Base-by-base conservation (phyloP, 2,113 vertebrate species). In the Pica pica region DNA sequence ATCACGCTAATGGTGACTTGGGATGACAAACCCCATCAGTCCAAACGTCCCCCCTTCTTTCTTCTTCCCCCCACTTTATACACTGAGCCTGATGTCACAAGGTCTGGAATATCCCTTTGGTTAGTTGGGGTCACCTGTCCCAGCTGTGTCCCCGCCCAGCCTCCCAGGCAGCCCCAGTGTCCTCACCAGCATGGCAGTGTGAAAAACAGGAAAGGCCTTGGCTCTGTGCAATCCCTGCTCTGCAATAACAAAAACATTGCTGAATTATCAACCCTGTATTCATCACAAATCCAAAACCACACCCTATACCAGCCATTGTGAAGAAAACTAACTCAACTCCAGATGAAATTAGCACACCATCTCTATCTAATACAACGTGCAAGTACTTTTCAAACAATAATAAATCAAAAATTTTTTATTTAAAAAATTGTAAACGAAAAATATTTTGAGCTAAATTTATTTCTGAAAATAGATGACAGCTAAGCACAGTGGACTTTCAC, bases 121-220 rank as follows among this genome's bases (percentile, higher is more conserved):
- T n/a, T 14, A 82, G 14, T 14, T 27, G 26, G 42, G 16, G 9
- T 49, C 18, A 41, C 22, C 64, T 49, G 28, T 49, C 6, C 27
- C 11, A 21, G 24, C 5, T 37, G 27, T 24, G 50, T 37, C 50
- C 16, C 6, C 21, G 46, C 27, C 16, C 16, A 46, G 0, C 13
- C 8, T 47, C 21, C 41, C 42, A 26, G 2, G 17, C 8, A 56
- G 39, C 5, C 17, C 6, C 21, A 23, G 8, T 4, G 2, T 7
- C 3, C 1, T 37, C n/a, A 56, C 52, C 21, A 33, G 13, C 3
- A 4, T 20, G 16, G 4, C 9, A 0, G 4, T 10, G 22, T 12
- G 28, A 33, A 57, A 33, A 39, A 6, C n/a, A 68, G 22, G 10
- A 49, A 49, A 22, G 14, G 3, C 41, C 11, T 21, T 33, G 42